Evolutionary conservation across 2,113 vertebrate species (phyloP).

Genomic region (Malurus cyaneus): DNA sequence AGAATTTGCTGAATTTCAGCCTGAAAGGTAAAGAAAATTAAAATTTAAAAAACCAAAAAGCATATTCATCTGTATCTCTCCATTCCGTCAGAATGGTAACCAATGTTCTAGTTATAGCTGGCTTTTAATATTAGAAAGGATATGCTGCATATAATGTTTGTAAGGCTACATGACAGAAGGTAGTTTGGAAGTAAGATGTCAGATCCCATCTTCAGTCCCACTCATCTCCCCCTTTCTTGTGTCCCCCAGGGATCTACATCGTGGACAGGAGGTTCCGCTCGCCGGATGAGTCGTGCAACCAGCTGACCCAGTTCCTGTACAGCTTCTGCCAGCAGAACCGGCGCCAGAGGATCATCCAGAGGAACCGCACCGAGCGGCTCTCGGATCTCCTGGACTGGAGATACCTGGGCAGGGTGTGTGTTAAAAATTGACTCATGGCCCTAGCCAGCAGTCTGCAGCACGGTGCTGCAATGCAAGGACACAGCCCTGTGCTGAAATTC

Average conservation of each 20-base stretch:
- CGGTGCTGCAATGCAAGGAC: neutral
- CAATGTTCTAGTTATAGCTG: neutral
- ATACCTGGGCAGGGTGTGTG: constrained; percentile 89
- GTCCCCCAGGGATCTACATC: constrained; percentile 89
- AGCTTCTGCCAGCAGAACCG: constrained; percentile 93
- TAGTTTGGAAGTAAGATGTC: neutral
- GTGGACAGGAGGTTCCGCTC: constrained; percentile 91
- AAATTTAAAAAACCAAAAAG: neutral
- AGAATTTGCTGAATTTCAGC: neutral
- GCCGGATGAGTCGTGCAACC: constrained; percentile 91
- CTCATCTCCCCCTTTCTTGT: neutral
- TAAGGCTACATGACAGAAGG: neutral
- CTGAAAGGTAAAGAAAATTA: neutral
- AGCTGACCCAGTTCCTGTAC: constrained; percentile 95
- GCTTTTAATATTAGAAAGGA: neutral
- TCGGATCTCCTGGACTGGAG: constrained; percentile 95
- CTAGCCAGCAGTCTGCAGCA: neutral
- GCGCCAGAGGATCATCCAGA: constrained; percentile 93
- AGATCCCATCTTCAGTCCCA: neutral
- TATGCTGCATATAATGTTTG: neutral
- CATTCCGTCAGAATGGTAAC: neutral
- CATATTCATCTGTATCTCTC: neutral
- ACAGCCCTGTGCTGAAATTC: neutral
- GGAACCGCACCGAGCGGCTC: constrained; percentile 92
- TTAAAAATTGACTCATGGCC: neutral